phyloP scores from a whole-genome alignment of 30 jellyfish, hydroid and myxozoan species.

The Rhopilema esculentum region DNA sequence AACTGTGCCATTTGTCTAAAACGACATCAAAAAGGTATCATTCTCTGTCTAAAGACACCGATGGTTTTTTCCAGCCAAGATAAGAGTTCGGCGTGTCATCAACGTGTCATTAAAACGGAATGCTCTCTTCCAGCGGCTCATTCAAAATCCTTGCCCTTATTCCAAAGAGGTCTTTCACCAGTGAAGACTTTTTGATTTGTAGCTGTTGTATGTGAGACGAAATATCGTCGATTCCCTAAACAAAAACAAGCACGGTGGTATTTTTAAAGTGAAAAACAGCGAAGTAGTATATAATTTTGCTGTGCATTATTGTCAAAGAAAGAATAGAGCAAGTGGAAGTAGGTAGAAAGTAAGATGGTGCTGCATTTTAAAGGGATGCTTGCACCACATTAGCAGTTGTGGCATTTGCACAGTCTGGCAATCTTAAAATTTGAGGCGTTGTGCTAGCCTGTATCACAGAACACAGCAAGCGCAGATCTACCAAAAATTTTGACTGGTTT shows the following conservation, averaged over 20 bases:
- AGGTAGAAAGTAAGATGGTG: neutral
- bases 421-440: too few relatives aligned
- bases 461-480: too few relatives aligned
- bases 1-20: too few relatives aligned
- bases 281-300: neutral
- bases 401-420: too few relatives aligned
- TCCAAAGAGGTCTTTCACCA: slow-evolving; percentile 40
- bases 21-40: too few relatives aligned
- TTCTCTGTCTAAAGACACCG: too few relatives aligned
- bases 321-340: neutral
- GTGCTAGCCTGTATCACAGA: too few relatives aligned
- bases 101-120: neutral
- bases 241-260: neutral
- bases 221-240: slow-evolving; percentile 43
- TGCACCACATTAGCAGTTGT: too few relatives aligned
- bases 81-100: too few relatives aligned
- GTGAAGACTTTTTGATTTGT: slow-evolving; percentile 32
- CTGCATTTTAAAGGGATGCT: neutral
- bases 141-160: slow-evolving; percentile 16
- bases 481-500: too few relatives aligned
- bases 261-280: neutral
- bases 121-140: neutral
- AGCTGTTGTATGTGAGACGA: slow-evolving; percentile 22
- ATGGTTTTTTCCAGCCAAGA: too few relatives aligned
- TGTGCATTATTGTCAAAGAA: too few relatives aligned